Evolutionary conservation across 2,113 vertebrate species (phyloP).

Genomic region (Panthera tigris): DNA sequence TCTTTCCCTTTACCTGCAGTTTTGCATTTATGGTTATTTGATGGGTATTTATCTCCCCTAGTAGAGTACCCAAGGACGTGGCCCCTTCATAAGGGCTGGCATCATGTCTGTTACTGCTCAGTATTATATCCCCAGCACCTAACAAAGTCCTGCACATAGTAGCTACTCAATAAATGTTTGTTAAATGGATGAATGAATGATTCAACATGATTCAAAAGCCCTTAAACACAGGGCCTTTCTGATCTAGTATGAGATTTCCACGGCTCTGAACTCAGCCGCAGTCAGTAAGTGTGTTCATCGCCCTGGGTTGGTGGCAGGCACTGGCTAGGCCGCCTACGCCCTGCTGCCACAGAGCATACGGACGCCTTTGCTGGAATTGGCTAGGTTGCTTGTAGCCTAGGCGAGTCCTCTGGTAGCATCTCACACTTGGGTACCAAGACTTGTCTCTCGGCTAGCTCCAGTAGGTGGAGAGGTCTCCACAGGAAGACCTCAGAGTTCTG

Average conservation of each 20-base stretch:
- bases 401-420: neutral
- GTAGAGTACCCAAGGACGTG: neutral
- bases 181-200: neutral
- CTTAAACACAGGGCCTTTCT: neutral
- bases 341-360: neutral
- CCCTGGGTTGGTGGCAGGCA: neutral
- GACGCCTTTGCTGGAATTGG: neutral
- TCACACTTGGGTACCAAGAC: neutral
- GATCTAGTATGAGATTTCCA: neutral
- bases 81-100: neutral
- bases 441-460: neutral
- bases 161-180: neutral
- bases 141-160: neutral
- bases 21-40: neutral
- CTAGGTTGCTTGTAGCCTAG: neutral
- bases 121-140: neutral
- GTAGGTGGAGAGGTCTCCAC: neutral
- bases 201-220: neutral
- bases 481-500: neutral
- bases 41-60: neutral
- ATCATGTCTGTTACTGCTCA: neutral
- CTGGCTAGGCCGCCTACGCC: neutral
- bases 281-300: neutral
- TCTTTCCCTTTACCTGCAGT: neutral
- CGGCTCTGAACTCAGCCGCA: neutral